These are phyloP conservation scores for Hafferia zeledoni DNA, from an alignment of 2,797 vertebrate genomes.

Conservation along the genomic window DNA sequence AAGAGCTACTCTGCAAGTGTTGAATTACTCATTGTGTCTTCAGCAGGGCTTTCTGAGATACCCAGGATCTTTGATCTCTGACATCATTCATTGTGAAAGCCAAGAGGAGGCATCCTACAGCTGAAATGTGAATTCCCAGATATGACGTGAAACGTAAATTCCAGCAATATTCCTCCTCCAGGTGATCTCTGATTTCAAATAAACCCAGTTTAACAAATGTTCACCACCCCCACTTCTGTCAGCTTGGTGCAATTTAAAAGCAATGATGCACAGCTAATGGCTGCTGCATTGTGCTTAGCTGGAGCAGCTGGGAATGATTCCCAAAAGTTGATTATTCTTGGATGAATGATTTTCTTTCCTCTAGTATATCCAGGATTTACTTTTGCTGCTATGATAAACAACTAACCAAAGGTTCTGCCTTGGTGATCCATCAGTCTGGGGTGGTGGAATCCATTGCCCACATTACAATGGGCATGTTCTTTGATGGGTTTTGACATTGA, in stretches of 20 bases:
- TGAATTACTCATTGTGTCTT: conserved; percentile 1
- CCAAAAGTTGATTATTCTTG: conserved; percentile 66
- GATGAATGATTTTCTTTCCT: conserved; percentile 49
- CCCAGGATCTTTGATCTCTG: conserved; percentile 27
- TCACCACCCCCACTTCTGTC: background rate
- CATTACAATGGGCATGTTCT: background rate
- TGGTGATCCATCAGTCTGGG: background rate
- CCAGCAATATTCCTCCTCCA: conserved; percentile 47
- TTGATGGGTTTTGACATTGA: background rate
- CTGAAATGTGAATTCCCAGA: conserved; percentile 35
- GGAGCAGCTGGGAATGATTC: conserved; percentile 55
- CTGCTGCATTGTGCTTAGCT: conserved; percentile 58
- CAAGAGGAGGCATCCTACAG: conserved; percentile 42
- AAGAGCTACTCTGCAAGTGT: background rate
- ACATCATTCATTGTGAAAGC: conserved; percentile 46
- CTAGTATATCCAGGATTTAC: background rate
- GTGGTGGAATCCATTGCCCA: background rate
- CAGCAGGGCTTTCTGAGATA: background rate
- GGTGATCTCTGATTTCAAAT: conserved; percentile 39
- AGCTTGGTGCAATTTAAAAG: conserved; percentile 46
- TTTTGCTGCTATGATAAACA: conserved; percentile 5
- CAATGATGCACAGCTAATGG: conserved; percentile 63
- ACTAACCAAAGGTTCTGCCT: background rate
- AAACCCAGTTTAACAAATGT: background rate
- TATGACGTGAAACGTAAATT: conserved; percentile 40